Evolutionary conservation across 1,140 invertebrate genomes (phyloP).

Genomic region (Tetramorium parvispinum): DNA sequence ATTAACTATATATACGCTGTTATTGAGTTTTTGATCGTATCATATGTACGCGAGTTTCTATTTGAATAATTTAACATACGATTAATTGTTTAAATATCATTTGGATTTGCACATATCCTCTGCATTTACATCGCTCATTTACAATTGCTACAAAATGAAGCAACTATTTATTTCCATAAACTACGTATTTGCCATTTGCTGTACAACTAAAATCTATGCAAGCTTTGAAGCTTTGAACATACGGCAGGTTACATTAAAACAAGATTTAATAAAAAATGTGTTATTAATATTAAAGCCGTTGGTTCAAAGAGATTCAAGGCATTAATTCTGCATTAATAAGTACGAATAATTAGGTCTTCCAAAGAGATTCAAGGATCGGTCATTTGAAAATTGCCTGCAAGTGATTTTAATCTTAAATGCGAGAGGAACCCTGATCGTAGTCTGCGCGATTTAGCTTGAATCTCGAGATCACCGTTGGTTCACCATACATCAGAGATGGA

Average conservation of each 20-base stretch:
- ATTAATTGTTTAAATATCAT: conserved; percentile 54
- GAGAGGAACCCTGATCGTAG: not conserved
- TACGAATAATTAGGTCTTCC: conserved; percentile 1
- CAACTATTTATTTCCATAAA: not conserved
- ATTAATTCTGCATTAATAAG: not conserved
- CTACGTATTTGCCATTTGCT: not conserved
- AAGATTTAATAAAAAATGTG: not conserved
- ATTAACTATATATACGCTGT: not conserved
- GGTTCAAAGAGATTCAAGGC: not conserved
- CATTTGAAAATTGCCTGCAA: not conserved
- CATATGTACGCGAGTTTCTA: not conserved
- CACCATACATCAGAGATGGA: conserved; percentile 26
- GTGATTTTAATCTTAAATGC: conserved; percentile 29
- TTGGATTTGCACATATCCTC: not conserved
- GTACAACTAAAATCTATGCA: not conserved
- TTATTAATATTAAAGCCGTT: not conserved
- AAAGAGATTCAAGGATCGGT: not conserved
- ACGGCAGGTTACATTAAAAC: not conserved
- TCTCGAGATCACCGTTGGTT: conserved; percentile 18
- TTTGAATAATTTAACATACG: conserved; percentile 35
- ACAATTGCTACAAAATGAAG: not conserved
- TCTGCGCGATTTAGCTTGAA: conserved; percentile 19
- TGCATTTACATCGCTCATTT: conserved; percentile 5
- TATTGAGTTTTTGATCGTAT: conserved; percentile 14
- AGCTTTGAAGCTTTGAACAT: not conserved